Evolutionary conservation across 1,140 invertebrate genomes (phyloP), one percentile per base, ranked within the genome.

Genomic region (Meloidogyne floridensis): DNA sequence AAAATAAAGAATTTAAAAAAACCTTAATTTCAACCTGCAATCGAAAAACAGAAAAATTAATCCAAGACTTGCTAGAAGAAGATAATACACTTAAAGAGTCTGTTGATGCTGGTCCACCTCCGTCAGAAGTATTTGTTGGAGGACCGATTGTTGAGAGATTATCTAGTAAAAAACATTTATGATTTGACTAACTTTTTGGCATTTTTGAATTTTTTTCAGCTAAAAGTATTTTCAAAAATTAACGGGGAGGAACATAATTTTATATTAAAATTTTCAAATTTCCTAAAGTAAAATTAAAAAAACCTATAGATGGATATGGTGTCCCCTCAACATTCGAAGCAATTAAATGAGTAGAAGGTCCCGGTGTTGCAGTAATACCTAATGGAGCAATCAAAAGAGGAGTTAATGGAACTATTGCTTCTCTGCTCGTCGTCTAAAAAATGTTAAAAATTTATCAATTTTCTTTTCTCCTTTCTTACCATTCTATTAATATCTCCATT

Each of bases 341-440:
- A 18, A 71, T 73, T 20, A 84, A 53, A 71, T 82, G 42, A 32
- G 75, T 72, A 11, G 81, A 13, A 59, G 72, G 51, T n/a, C 59
- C 59, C 7, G 59, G 59, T 18, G 70, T 70, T 6, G 86, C 75
- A 13, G 78, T 70, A 69, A 87, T 88, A 3, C 86, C 87, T 9
- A 87, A 74, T 18, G 86, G 86, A n/a, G 87, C 82, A 2, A 87
- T 85, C 53, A 87, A 82, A n/a, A 87, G 10, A 18, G 86, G 86
- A 15, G 86, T 87, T 20, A 87, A 69, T 15, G 86, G 86, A 13
- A 77, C 82, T 10, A 88, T 74, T n/a, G 82, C 85, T 42, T 86
- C 85, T 72, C 80, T 80, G 42, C 84, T 85, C 6, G 65, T 85
- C 54, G 82, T 18, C 71, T 82, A 69, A 20, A 82, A 72, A 8